Base-by-base conservation (phyloP, 1,140 invertebrate genomes). In the Lepidurus arcticus region DNA sequence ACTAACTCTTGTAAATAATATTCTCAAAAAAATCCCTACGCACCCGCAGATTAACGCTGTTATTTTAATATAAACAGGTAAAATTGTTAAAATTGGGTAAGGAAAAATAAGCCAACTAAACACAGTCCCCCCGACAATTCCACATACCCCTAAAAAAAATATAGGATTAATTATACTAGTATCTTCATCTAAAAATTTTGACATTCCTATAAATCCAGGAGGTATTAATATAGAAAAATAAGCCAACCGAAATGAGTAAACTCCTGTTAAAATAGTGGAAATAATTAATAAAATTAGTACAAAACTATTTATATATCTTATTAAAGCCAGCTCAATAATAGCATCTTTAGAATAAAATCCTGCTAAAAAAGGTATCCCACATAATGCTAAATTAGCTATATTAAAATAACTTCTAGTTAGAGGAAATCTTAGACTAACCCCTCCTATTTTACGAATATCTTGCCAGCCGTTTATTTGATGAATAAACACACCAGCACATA, bases 341-440 rank as follows among this genome's bases (percentile, higher is more conserved):
- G 88, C 85, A 87, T 90, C 88, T 75, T 90, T 90, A 8, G 88
- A 90, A 86, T 89, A 90, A 89, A 90, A 89, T 42, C 88, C 88
- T 5, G 87, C 82, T 83, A 89, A 84, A 89, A 89, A 90, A 42
- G 88, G 87, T 81, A 88, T 82, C 0, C 87, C 86, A 84, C 84
- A 86, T 82, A 90, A 86, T 81, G 85, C 83, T 81, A 88, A 84
- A 84, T 86, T 88, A 77, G 84, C 83, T 81, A 87, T 84, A 83
- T 85, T 85, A 82, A 88, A 87, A 84, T 83, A 86, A 80, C 83
- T 80, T 74, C 82, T 84, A 80, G 84, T 85, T 81, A 88, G 82
- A 78, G 86, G 86, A 76, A 85, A 84, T 77, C 82, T 81, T 76
- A 81, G 79, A 80, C 82, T 82, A 83, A 88, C 80, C 2, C 78